Evolutionary conservation across 2,797 vertebrate genomes (phyloP), one percentile per base, ranked within the genome.

Genomic region (Lates japonicus): DNA sequence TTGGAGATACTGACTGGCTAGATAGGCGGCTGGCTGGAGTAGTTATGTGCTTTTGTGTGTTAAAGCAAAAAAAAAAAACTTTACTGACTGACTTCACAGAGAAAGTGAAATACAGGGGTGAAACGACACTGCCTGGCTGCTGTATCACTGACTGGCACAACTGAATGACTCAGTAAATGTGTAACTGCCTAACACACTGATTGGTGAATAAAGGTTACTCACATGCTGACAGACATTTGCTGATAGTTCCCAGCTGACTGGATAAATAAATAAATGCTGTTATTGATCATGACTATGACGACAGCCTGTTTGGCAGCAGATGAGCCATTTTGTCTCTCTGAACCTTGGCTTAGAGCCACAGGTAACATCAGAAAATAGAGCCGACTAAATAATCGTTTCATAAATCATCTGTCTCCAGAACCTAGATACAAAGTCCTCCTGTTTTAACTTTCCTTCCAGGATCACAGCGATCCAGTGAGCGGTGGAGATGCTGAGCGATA

Each of bases 21-120:
- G 2, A 29, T 29, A 2, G 2, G 7, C 9, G 52, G 35, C 44
- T 58, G 71, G 59, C 61, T 41, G 58, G 1, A 44, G 19, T 60
- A 80, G 29, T 74, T 48, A 60, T 70, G 39, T 37, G 49, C 75
- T 62, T n/a, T 39, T 62, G 42, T 42, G 57, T 1, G 8, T 29
- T 7, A 25, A 29, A 52, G 14, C 25, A 51, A 51, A 2, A 22
- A 44, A n/a, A 16, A 46, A 20, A 14, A 4, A 25, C 5, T n/a
- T 52, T 7, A 19, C 6, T 41, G 35, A 42, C 8, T 44, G 39
- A 52, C 39, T 62, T 29, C 22, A 16, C 52, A 54, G 9, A 29
- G 54, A 12, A 16, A 5, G 29, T 14, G 52, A 33, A 58, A 60
- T 1, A 12, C 22, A 9, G n/a, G 57, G n/a, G 65, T 17, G 41